Percentiles rank a stretch among this genome's conserved stretches.
Conservation (phyloP, 1,140 invertebrate genomes). For the Andrena cerasifolii region DNA sequence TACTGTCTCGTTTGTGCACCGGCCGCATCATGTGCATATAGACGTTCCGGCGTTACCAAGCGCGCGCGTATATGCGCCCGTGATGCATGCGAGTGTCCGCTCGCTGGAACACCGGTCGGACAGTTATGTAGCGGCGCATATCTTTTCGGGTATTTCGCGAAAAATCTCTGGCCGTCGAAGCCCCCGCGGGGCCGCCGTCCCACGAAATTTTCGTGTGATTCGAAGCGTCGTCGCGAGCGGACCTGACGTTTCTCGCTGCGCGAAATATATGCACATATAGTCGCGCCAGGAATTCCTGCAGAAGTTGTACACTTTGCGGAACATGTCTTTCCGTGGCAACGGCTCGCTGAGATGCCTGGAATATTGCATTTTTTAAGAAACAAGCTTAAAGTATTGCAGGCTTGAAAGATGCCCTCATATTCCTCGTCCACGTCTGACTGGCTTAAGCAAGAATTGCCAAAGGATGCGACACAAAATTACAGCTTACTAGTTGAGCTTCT, state of each 20-base stretch:
- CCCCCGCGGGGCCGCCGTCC: not conserved
- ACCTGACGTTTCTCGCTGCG: not conserved
- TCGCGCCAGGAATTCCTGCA: not conserved
- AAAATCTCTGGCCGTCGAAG: constrained; percentile 3
- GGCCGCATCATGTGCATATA: not conserved
- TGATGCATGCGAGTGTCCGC: constrained; percentile 9
- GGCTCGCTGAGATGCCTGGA: no score
- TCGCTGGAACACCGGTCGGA: not conserved
- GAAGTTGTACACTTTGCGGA: not conserved
- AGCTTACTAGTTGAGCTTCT: no score
- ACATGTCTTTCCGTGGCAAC: not conserved
- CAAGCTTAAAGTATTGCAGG: not conserved
- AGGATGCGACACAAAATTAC: no score
- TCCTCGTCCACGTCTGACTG: not conserved
- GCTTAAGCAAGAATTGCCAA: not conserved
- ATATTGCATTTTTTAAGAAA: constrained; percentile 2
- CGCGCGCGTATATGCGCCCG: not conserved
- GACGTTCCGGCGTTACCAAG: not conserved
- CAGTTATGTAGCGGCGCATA: constrained; percentile 7
- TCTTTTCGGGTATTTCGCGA: not conserved
- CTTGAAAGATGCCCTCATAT: not conserved
- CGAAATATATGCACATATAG: constrained; percentile 8
- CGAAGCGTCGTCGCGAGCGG: not conserved
- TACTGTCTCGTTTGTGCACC: constrained; percentile 25
- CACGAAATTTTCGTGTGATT: constrained; percentile 5